Evolutionary conservation across 2,888 invertebrate species (phyloP).

Genomic region (Anorthoa munda): DNA sequence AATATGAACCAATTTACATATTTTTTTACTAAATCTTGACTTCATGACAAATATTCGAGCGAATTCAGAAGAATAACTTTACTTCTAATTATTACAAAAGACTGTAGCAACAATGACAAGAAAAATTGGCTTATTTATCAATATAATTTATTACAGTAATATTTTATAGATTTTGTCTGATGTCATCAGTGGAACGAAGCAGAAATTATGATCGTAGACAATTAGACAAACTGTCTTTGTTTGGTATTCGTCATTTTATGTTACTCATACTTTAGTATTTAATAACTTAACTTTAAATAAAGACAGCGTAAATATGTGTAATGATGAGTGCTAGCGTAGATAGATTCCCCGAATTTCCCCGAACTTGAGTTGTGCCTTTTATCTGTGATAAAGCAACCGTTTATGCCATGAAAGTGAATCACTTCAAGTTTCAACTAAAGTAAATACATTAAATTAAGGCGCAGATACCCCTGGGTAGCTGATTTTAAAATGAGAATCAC

Average conservation of each 20-base stretch:
- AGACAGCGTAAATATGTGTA: conserved; percentile 10
- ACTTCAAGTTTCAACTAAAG: not conserved
- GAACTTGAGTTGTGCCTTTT: not conserved
- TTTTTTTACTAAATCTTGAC: conserved; percentile 11
- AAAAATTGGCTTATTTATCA: conserved; percentile 44
- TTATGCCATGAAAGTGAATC: not conserved
- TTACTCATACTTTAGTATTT: conserved; percentile 4
- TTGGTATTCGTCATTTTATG: conserved; percentile 22
- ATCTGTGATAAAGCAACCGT: not conserved
- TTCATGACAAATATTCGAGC: conserved; percentile 8
- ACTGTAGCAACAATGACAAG: conserved; percentile 10
- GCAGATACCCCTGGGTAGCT: too few relatives aligned
- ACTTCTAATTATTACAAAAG: conserved; percentile 36
- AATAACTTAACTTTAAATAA: not conserved
- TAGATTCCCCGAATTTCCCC: conserved; percentile 27
- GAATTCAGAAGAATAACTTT: conserved; percentile 18
- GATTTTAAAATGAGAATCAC: too few relatives aligned
- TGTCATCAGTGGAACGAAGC: conserved; percentile 22
- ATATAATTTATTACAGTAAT: conserved; percentile 23
- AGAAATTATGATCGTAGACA: conserved; percentile 1
- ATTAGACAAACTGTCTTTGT: conserved; percentile 20
- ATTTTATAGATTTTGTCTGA: conserved; percentile 13
- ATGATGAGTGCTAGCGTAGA: not conserved
- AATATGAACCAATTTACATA: conserved; percentile 34
- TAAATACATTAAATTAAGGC: not conserved